A percentile compares a stretch with the other conserved stretches of the same genome.
Conservation (phyloP, 2,797 vertebrate genomes). For the Artibeus lituratus region DNA sequence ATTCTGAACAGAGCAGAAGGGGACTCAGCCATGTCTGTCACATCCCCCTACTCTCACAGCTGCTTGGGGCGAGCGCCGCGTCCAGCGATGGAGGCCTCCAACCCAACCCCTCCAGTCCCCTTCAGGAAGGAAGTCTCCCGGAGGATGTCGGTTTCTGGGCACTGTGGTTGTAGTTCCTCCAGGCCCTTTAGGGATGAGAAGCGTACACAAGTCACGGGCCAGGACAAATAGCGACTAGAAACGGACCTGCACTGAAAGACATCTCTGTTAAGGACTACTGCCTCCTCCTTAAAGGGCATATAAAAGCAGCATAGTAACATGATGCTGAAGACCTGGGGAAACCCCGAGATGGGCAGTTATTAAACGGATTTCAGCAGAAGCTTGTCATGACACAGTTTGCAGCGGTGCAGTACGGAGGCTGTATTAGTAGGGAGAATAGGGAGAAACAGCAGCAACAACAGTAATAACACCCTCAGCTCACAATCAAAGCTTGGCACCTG, state of each 20-base stretch:
- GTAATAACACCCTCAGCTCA: not conserved
- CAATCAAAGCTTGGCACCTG: not conserved
- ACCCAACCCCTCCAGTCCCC: rapidly evolving
- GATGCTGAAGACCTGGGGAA: not conserved
- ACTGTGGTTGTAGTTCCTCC: not conserved
- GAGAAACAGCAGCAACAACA: not conserved
- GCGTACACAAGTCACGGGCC: too few species aligned
- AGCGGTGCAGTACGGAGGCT: rapidly evolving
- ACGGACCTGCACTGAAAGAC: not conserved
- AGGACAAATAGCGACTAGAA: too few species aligned
- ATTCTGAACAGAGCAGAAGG: too few species aligned
- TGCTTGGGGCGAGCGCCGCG: not conserved
- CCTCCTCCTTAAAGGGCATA: not conserved
- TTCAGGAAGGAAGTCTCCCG: rapidly evolving
- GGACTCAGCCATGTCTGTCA: rapidly evolving
- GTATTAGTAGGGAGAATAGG: not conserved
- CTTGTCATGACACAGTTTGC: too few species aligned
- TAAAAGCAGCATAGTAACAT: rapidly evolving
- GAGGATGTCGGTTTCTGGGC: not conserved
- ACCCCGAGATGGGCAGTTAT: rapidly evolving
- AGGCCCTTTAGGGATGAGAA: too few species aligned
- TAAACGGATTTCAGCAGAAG: too few species aligned
- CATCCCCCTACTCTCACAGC: not conserved
- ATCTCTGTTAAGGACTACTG: rapidly evolving
- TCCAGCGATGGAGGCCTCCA: not conserved